Conservation (phyloP, 2,113 vertebrate genomes). For the Acrocephalus kingi region DNA sequence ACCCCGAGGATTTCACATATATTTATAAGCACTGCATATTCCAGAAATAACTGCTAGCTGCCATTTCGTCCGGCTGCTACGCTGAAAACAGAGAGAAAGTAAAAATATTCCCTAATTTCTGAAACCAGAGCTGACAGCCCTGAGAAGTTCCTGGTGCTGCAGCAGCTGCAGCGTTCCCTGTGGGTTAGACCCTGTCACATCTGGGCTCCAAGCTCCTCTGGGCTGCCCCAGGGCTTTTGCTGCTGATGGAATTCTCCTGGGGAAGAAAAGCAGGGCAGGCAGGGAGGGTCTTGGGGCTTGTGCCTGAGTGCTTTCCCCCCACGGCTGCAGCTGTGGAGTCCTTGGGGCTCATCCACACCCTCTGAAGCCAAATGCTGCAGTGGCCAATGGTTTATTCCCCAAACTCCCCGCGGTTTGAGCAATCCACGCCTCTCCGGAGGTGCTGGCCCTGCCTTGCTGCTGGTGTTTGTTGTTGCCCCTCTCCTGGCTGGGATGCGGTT, state of each 20-base stretch:
- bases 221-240: neutral
- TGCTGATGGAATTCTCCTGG: neutral
- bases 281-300: neutral
- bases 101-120: neutral
- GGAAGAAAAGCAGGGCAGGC: neutral
- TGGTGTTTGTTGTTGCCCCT: neutral
- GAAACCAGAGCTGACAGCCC: neutral
- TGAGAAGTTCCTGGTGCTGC: neutral
- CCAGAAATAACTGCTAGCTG: neutral
- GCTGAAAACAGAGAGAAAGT: neutral
- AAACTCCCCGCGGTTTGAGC: fast-evolving
- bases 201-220: neutral
- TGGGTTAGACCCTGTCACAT: neutral
- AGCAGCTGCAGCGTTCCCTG: neutral
- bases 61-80: neutral
- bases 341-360: neutral
- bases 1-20: neutral
- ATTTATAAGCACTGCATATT: neutral
- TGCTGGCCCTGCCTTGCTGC: neutral
- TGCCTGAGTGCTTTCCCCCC: neutral
- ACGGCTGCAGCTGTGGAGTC: fast-evolving
- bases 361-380: fast-evolving
- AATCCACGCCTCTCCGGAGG: neutral
- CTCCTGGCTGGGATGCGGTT: neutral
- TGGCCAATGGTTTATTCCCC: neutral